Percentiles rank a stretch among this genome's conserved stretches.
Conservation (phyloP, 92 coral and sea anemone species). For the Epizoanthus fatuus region DNA sequence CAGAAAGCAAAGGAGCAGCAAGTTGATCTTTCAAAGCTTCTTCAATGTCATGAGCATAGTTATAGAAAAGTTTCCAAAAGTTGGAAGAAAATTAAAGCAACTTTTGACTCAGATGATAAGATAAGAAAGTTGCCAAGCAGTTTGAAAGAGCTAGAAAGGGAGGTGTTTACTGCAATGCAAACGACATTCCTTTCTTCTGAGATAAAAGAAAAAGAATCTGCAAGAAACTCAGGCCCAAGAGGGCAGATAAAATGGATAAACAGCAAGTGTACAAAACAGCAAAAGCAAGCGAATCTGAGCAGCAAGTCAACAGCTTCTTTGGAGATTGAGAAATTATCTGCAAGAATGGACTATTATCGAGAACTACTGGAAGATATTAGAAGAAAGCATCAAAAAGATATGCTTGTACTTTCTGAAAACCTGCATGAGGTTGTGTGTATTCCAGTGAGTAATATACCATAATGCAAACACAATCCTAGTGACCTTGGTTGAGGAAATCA, state of each 20-base stretch:
- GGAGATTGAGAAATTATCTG: constrained; percentile 45
- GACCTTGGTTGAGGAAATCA: no score
- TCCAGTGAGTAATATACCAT: constrained; percentile 14
- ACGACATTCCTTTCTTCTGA: background rate
- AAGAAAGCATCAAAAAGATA: constrained; percentile 44
- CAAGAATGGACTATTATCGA: constrained; percentile 7
- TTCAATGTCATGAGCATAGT: constrained; percentile 67
- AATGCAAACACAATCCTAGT: background rate
- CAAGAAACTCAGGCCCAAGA: background rate
- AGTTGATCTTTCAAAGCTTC: constrained; percentile 68
- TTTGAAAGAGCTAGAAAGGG: constrained; percentile 5
- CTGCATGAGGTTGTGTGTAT: constrained; percentile 79
- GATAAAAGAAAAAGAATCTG: background rate
- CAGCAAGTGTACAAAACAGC: constrained; percentile 3
- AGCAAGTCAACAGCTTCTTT: constrained; percentile 30
- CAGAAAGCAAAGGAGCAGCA: constrained; percentile 81
- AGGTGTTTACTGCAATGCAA: constrained; percentile 25
- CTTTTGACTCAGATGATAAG: constrained; percentile 41
- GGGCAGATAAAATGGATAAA: constrained; percentile 9
- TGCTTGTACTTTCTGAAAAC: constrained; percentile 59
- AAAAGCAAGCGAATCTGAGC: constrained; percentile 13
- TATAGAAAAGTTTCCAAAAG: constrained; percentile 70
- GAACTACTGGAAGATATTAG: constrained; percentile 42
- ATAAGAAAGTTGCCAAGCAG: background rate
- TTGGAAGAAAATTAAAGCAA: constrained; percentile 71